Percentiles rank a stretch among this genome's conserved stretches.
Conservation (phyloP, 2,888 invertebrate genomes). For the Drosophila paucipuncta region DNA sequence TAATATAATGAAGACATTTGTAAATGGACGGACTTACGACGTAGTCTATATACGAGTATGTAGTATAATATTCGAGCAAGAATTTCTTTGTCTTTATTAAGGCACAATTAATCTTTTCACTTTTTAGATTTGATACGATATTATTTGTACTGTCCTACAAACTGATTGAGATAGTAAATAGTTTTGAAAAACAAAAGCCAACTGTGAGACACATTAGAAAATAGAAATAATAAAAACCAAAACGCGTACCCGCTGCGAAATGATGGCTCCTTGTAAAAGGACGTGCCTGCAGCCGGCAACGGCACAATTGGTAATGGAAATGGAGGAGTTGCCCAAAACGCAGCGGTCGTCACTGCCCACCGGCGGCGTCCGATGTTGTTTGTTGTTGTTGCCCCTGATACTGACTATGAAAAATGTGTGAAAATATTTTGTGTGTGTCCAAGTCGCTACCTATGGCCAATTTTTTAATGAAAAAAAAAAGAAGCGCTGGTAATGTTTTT, state of each 20-base stretch:
- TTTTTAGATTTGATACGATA: constrained; percentile 31
- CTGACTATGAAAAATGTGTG: constrained; percentile 84
- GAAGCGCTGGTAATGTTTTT: constrained; percentile 44
- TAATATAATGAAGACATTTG: constrained; percentile 9
- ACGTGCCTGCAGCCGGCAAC: constrained; percentile 49
- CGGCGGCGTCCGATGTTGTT: constrained; percentile 21
- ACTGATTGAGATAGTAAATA: constrained; percentile 41
- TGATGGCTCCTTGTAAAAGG: constrained; percentile 15
- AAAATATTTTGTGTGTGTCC: constrained; percentile 75
- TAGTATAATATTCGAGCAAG: constrained; percentile 48
- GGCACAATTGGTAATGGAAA: constrained; percentile 66
- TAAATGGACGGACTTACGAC: constrained; percentile 65
- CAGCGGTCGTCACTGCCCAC: constrained; percentile 77
- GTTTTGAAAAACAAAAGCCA: constrained; percentile 10
- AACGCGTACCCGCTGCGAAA: constrained; percentile 55
- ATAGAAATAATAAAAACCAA: constrained; percentile 27
- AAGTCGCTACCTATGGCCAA: constrained; percentile 55
- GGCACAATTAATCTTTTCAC: constrained; percentile 56
- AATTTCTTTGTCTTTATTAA: constrained; percentile 41
- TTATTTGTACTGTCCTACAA: constrained; percentile 69
- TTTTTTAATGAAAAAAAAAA: constrained; percentile 69
- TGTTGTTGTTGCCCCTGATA: constrained; percentile 54
- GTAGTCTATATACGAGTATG: constrained; percentile 50
- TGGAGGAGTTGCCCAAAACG: constrained; percentile 77
- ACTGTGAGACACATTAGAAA: constrained; percentile 17